phyloP scores from a whole-genome alignment of 2,888 invertebrate species.

The Andrena praecox region DNA sequence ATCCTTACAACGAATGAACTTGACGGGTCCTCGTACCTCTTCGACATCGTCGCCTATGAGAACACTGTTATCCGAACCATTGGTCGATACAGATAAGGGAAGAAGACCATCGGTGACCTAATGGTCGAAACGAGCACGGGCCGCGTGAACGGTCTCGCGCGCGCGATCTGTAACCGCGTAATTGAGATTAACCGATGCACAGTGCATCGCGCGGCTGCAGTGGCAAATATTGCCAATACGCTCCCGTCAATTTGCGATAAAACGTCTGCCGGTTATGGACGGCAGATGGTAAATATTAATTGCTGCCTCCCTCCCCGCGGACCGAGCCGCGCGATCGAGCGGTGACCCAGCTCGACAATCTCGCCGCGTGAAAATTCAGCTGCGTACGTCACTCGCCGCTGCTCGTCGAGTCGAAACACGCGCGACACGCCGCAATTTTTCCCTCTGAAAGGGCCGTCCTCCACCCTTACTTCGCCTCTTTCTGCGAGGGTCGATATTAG shows the following conservation, averaged over 20 bases:
- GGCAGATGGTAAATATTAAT: constrained; percentile 58
- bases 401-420: constrained; percentile 3
- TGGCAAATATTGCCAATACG: constrained; percentile 40
- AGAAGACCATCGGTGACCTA: not conserved
- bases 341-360: constrained; percentile 16
- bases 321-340: constrained; percentile 1
- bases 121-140: constrained; percentile 1
- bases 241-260: constrained; percentile 41
- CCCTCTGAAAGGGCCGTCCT: constrained; percentile 1
- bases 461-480: not conserved
- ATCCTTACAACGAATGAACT: too few relatives aligned
- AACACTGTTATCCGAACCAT: too few relatives aligned
- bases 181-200: constrained; percentile 62
- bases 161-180: constrained; percentile 43
- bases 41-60: too few relatives aligned
- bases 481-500: constrained; percentile 49
- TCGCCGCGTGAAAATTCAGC: constrained; percentile 17
- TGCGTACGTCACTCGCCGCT: constrained; percentile 2
- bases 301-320: constrained; percentile 2
- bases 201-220: constrained; percentile 16
- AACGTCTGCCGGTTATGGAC: constrained; percentile 39
- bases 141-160: not conserved
- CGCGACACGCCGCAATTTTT: constrained; percentile 17
- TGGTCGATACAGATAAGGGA: not conserved
- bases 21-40: too few relatives aligned